These are phyloP conservation scores for Gadus chalcogrammus DNA, from an alignment of 2,113 vertebrate genomes.

Conservation along the genomic window DNA sequence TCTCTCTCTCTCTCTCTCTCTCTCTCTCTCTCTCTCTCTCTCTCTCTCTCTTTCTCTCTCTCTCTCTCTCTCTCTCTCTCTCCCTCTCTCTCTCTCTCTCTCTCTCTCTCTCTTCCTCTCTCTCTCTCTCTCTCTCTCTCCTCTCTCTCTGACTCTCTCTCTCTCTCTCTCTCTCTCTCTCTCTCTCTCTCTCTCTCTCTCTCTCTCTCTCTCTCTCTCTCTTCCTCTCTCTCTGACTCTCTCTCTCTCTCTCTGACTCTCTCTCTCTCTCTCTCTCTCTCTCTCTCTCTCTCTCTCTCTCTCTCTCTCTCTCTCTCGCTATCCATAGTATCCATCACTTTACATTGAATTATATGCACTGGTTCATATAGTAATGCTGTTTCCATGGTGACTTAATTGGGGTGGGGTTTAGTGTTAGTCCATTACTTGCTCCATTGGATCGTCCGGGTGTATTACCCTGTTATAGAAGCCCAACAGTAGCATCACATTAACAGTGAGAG, in stretches of 20 bases:
- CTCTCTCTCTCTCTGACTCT: not conserved
- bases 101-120: slow-evolving; percentile 17
- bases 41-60: not conserved
- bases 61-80: not conserved
- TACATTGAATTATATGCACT: too few species aligned
- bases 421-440: not conserved
- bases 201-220: not conserved
- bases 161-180: not conserved
- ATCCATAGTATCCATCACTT: not conserved
- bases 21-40: not conserved
- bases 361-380: too few species aligned
- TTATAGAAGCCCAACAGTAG: too few species aligned
- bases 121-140: not conserved
- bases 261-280: not conserved
- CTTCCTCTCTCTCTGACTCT: not conserved
- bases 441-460: not conserved
- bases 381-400: too few species aligned
- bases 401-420: too few species aligned
- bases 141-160: not conserved
- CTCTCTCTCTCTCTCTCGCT: not conserved
- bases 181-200: not conserved
- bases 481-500: too few species aligned
- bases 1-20: not conserved
- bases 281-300: slow-evolving; percentile 13
- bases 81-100: not conserved